Evolutionary conservation across 2,888 invertebrate species (phyloP).

Genomic region (Diloba caeruleocephala): DNA sequence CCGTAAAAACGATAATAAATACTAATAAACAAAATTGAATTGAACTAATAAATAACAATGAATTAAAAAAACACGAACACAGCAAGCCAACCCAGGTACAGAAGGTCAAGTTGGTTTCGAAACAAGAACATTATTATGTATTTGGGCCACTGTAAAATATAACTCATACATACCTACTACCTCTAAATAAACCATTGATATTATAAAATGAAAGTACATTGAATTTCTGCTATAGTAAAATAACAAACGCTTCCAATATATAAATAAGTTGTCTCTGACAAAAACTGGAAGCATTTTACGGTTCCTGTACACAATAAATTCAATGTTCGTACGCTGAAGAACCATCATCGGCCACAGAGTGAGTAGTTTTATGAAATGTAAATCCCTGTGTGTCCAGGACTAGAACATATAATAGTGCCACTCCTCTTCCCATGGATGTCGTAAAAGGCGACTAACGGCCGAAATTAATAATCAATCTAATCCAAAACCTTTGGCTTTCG

Average conservation of each 20-base stretch:
- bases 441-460: no score
- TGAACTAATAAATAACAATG: no score
- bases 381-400: no score
- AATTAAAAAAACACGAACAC: conserved; percentile 64
- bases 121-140: conserved; percentile 76
- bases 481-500: no score
- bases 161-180: conserved; percentile 37
- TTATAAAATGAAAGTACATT: background rate
- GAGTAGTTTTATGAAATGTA: no score
- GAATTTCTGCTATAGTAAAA: no score
- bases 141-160: conserved; percentile 77
- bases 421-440: no score
- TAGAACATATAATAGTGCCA: no score
- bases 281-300: background rate
- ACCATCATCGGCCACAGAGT: no score
- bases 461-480: no score
- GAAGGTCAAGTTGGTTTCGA: conserved; percentile 79
- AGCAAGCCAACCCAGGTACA: conserved; percentile 65
- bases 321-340: background rate
- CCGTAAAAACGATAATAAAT: conserved; percentile 46
- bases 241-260: no score
- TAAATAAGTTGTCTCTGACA: conserved; percentile 4
- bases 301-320: conserved; percentile 1
- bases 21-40: conserved; percentile 52
- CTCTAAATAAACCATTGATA: conserved; percentile 19